Percentiles rank a stretch among this genome's conserved stretches.
phyloP scores from a whole-genome alignment of 2,888 invertebrate genomes.

The Brenthis daphne region DNA sequence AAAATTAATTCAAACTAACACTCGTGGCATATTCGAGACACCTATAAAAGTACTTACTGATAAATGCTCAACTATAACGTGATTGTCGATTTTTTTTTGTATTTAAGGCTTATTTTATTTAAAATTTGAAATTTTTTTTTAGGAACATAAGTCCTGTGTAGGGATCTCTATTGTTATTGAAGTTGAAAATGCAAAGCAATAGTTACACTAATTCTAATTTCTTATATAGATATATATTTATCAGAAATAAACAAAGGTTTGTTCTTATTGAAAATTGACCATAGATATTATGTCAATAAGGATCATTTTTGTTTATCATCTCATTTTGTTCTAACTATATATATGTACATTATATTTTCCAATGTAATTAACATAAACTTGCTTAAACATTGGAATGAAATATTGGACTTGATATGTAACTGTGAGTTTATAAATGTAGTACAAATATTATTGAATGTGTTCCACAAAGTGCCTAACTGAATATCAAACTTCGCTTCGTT shows the following conservation, averaged over 20 bases:
- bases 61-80: slow-evolving; percentile 38
- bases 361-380: not conserved
- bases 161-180: slow-evolving; percentile 6
- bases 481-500: slow-evolving; percentile 7
- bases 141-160: not conserved
- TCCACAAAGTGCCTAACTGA: slow-evolving; percentile 29
- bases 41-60: slow-evolving; percentile 40
- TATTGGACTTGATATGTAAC: slow-evolving; percentile 7
- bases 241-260: not conserved
- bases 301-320: not conserved
- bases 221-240: not conserved
- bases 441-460: slow-evolving; percentile 29
- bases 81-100: slow-evolving; percentile 19
- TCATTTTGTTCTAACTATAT: not conserved
- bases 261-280: not conserved
- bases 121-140: not conserved
- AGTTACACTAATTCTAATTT: not conserved
- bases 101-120: not conserved
- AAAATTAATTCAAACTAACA: too few species aligned
- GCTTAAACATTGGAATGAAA: not conserved
- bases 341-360: not conserved
- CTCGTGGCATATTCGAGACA: slow-evolving; percentile 2
- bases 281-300: not conserved
- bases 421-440: slow-evolving; percentile 19
- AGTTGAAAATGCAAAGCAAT: not conserved